Conservation (phyloP, 2,797 vertebrate species). For the Tragopan temminckii region DNA sequence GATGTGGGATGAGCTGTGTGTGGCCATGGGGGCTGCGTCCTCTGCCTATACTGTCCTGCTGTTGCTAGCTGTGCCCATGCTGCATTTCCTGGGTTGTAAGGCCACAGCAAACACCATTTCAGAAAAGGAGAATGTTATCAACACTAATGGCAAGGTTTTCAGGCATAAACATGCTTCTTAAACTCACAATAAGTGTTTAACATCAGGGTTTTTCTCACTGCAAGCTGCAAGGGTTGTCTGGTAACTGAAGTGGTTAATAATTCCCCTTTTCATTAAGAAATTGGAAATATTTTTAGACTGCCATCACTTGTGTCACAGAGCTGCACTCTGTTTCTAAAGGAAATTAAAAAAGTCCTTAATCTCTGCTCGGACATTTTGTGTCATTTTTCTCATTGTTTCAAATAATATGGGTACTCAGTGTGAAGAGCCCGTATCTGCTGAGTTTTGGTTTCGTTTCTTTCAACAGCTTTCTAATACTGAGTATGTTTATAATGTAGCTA, state of each 20-base stretch:
- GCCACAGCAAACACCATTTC: neutral
- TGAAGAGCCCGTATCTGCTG: neutral
- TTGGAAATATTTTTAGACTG: constrained; percentile 27
- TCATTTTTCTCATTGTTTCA: neutral
- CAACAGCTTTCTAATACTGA: neutral
- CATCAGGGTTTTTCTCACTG: neutral
- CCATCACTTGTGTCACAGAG: neutral
- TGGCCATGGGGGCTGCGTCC: fast-evolving
- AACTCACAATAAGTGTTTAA: neutral
- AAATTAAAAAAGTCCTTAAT: neutral
- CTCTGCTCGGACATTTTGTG: neutral
- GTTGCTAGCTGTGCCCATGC: neutral
- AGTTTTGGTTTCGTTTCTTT: neutral
- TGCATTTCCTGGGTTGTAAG: neutral
- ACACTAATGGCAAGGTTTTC: neutral
- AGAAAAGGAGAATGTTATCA: neutral
- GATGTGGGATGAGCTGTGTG: fast-evolving
- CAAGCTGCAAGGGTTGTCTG: neutral
- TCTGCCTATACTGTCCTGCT: neutral
- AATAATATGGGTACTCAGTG: neutral
- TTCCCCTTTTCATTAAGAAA: constrained; percentile 26
- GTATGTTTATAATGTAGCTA: neutral
- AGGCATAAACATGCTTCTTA: neutral
- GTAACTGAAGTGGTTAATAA: neutral
- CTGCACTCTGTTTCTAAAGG: neutral